Evolutionary conservation across 1,140 invertebrate genomes (phyloP).

Genomic region (Andricus grossulariae): DNA sequence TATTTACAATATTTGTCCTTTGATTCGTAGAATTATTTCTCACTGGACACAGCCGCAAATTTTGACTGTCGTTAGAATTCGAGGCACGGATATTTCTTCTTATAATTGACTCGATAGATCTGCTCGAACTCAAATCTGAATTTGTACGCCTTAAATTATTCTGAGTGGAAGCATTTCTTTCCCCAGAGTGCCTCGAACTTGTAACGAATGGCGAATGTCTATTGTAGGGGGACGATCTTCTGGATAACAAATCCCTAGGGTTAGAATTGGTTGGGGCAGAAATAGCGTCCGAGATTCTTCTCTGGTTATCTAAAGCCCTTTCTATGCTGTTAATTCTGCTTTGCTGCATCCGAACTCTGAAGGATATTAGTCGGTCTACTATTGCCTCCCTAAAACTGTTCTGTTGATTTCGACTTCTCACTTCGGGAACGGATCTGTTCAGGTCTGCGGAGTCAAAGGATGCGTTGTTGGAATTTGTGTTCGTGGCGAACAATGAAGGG

Average conservation of each 20-base stretch:
- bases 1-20: slow-evolving; percentile 3
- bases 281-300: slow-evolving; percentile 26
- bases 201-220: slow-evolving; percentile 54
- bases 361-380: slow-evolving; percentile 54
- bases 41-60: slow-evolving; percentile 1
- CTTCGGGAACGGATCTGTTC: slow-evolving; percentile 47
- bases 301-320: slow-evolving; percentile 38
- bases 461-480: slow-evolving; percentile 38
- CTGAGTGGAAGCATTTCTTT: slow-evolving; percentile 31
- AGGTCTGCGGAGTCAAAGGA: slow-evolving; percentile 35
- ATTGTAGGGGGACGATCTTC: slow-evolving; percentile 49
- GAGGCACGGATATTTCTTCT: neutral
- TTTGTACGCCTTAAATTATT: slow-evolving; percentile 37
- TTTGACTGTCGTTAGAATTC: neutral
- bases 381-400: slow-evolving; percentile 54
- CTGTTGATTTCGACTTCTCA: slow-evolving; percentile 48
- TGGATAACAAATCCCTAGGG: slow-evolving; percentile 37
- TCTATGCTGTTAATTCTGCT: slow-evolving; percentile 54
- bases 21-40: slow-evolving; percentile 6
- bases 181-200: slow-evolving; percentile 39
- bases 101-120: slow-evolving; percentile 32
- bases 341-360: slow-evolving; percentile 55
- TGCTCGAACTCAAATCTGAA: slow-evolving; percentile 42
- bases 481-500: slow-evolving; percentile 14
- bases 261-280: slow-evolving; percentile 30